Percentiles rank a stretch among this genome's conserved stretches.
phyloP scores from a whole-genome alignment of 2,888 invertebrate genomes.

The Nymphalis urticae region DNA sequence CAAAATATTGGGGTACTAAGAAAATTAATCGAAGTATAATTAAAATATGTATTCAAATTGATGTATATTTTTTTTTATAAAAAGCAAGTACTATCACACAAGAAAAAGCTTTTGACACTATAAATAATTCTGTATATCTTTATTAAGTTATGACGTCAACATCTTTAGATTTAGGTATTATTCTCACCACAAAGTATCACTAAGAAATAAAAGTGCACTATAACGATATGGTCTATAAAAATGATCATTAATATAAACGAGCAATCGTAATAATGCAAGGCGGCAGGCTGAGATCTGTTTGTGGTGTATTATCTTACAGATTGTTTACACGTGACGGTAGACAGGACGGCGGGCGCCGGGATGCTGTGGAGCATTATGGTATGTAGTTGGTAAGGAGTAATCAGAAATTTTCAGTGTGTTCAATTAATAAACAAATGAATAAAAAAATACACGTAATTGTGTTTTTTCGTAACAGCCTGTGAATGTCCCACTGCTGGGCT shows the following conservation, averaged over 20 bases:
- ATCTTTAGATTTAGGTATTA: background rate
- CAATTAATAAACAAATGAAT: too few species aligned
- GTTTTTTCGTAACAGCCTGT: too few species aligned
- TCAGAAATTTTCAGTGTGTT: background rate
- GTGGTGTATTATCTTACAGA: constrained; percentile 43
- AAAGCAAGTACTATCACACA: too few species aligned
- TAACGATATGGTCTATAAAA: constrained; percentile 14
- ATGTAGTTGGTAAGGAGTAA: constrained; percentile 43
- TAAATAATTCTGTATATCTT: too few species aligned
- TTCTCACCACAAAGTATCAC: background rate
- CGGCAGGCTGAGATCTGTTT: constrained; percentile 30
- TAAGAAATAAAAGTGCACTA: background rate
- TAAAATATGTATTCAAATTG: too few species aligned
- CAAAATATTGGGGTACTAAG: too few species aligned
- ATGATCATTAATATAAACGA: constrained; percentile 31
- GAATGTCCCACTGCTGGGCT: too few species aligned
- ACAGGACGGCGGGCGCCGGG: constrained; percentile 72
- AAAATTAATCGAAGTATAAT: too few species aligned
- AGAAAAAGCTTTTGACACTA: too few species aligned
- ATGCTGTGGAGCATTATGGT: constrained; percentile 40
- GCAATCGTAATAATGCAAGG: constrained; percentile 36
- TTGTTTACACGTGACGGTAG: constrained; percentile 63
- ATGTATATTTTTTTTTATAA: too few species aligned
- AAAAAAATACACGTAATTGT: too few species aligned
- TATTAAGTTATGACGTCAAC: too few species aligned